Conservation (phyloP, 2,888 invertebrate species). For the Acrocyrtus sp. region DNA sequence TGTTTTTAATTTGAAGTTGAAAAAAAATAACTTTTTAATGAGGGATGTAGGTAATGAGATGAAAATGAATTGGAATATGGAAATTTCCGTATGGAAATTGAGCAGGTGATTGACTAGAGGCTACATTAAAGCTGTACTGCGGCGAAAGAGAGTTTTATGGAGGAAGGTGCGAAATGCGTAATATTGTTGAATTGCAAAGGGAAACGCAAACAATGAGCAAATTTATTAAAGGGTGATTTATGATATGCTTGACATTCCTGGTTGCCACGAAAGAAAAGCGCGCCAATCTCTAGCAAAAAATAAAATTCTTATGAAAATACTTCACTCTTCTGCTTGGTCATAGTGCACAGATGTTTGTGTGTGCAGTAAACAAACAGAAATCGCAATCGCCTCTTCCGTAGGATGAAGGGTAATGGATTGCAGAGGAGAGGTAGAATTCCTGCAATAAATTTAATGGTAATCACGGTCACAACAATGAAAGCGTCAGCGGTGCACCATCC, state of each 20-base stretch:
- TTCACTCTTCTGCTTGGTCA: too few relatives aligned
- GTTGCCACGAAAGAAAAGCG: constrained; percentile 12
- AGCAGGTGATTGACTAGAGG: constrained; percentile 5
- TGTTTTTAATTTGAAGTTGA: not conserved
- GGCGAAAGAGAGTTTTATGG: not conserved
- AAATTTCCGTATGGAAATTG: not conserved
- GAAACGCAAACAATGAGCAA: constrained; percentile 6
- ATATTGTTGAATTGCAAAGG: constrained; percentile 25
- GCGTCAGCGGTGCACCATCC: too few relatives aligned
- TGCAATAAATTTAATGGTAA: not conserved
- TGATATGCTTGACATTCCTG: constrained; percentile 31
- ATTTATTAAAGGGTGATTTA: constrained; percentile 25
- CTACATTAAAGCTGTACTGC: not conserved
- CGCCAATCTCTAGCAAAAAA: not conserved
- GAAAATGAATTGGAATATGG: not conserved
- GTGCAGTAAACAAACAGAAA: too few relatives aligned
- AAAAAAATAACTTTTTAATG: too few relatives aligned
- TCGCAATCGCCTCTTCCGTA: too few relatives aligned
- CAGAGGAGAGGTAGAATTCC: not conserved
- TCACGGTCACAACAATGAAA: not conserved
- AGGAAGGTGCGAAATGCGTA: constrained; percentile 35
- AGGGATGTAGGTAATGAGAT: too few relatives aligned
- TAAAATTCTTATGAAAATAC: too few relatives aligned
- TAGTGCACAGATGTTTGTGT: too few relatives aligned
- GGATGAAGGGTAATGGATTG: not conserved